Conservation (phyloP, 2,888 invertebrate species). For the Parnassius glacialis region DNA sequence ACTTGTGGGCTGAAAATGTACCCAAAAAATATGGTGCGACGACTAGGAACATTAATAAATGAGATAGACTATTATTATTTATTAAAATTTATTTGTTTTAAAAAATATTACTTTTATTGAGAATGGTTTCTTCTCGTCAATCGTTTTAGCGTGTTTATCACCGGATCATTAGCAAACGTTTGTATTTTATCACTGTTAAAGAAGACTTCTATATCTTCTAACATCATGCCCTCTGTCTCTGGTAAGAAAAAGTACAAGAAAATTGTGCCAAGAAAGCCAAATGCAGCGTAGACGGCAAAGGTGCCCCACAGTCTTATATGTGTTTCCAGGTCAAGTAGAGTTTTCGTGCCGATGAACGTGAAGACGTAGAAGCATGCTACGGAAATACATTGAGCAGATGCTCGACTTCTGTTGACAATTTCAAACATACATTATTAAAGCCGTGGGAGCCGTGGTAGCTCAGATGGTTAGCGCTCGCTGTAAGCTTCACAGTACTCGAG, state of each 20-base stretch:
- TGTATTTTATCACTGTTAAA: slow-evolving; percentile 63
- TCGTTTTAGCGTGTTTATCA: slow-evolving; percentile 62
- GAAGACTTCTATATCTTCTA: slow-evolving; percentile 75
- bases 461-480: too few relatives aligned
- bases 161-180: slow-evolving; percentile 67
- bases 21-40: too few relatives aligned
- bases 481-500: too few relatives aligned
- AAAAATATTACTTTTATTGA: too few relatives aligned
- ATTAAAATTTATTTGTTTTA: too few relatives aligned
- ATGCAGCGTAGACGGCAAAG: slow-evolving; percentile 67
- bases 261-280: slow-evolving; percentile 69
- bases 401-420: slow-evolving; percentile 68
- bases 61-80: too few relatives aligned
- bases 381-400: slow-evolving; percentile 73
- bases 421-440: too few relatives aligned
- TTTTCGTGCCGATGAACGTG: slow-evolving; percentile 74
- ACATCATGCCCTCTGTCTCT: slow-evolving; percentile 76
- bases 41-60: too few relatives aligned
- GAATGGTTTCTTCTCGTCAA: slow-evolving; percentile 44
- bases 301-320: slow-evolving; percentile 70
- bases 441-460: too few relatives aligned
- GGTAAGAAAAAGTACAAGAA: slow-evolving; percentile 77
- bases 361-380: slow-evolving; percentile 75
- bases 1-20: too few relatives aligned
- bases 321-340: slow-evolving; percentile 75